phyloP scores from a whole-genome alignment of 1,140 invertebrate genomes.

The Hydropsyche tenuis region DNA sequence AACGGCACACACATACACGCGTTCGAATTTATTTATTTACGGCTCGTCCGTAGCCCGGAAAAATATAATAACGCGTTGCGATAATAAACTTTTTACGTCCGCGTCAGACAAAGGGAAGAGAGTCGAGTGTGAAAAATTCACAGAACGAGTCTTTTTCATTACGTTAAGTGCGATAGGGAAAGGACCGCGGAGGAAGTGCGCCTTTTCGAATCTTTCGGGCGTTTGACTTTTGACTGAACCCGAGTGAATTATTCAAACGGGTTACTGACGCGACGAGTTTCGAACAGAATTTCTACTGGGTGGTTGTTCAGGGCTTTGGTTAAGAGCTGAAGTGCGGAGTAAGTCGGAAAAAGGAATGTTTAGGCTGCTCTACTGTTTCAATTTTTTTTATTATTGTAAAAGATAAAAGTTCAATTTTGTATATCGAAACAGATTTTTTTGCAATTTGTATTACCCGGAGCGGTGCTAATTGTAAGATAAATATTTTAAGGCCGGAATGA shows the following conservation, averaged over 20 bases:
- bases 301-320: too few species aligned
- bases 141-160: conserved; percentile 12
- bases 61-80: not conserved
- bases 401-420: too few species aligned
- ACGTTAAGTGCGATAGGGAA: conserved; percentile 12
- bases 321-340: too few species aligned
- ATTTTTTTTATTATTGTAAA: too few species aligned
- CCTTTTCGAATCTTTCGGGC: not conserved
- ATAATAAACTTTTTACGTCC: conserved; percentile 16
- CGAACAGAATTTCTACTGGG: too few species aligned
- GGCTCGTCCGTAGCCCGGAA: not conserved
- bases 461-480: too few species aligned
- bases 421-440: too few species aligned
- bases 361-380: too few species aligned
- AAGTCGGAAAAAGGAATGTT: too few species aligned
- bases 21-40: not conserved
- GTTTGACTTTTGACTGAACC: conserved; percentile 10
- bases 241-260: not conserved
- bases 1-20: not conserved
- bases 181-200: not conserved
- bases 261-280: too few species aligned
- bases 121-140: conserved; percentile 14
- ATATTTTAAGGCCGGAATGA: too few species aligned
- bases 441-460: too few species aligned
- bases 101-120: conserved; percentile 7